Percentiles rank a stretch among this genome's conserved stretches.
These are phyloP conservation scores for Mormyrus proboscirostris DNA, from an alignment of 2,797 vertebrate species.

Conservation along the genomic window DNA sequence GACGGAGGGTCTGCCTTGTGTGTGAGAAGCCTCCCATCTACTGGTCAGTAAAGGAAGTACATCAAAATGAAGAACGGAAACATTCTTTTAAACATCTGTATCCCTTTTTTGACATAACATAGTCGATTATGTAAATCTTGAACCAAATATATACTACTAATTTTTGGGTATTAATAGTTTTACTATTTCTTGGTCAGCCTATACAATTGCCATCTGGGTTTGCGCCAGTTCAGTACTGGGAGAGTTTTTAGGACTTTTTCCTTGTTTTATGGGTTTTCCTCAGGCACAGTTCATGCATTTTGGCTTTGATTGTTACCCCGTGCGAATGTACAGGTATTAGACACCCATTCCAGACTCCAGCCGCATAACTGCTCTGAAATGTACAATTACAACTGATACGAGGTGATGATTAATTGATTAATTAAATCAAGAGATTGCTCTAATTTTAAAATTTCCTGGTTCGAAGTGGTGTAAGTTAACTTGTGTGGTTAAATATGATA, in stretches of 20 bases:
- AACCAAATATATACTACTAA: neutral
- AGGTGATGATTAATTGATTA: neutral
- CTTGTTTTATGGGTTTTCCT: neutral
- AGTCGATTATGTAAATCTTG: neutral
- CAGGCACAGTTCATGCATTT: neutral
- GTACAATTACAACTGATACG: neutral
- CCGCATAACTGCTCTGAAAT: neutral
- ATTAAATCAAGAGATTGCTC: neutral
- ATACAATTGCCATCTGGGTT: neutral
- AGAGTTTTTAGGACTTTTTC: neutral
- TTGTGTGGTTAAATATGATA: neutral
- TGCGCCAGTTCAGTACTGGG: neutral
- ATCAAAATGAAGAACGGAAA: neutral
- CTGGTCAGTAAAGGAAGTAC: constrained; percentile 29
- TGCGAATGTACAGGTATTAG: neutral
- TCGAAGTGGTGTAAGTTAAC: neutral
- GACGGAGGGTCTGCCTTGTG: neutral
- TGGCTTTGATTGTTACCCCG: neutral
- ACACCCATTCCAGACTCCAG: neutral
- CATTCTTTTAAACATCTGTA: neutral
- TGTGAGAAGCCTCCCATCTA: constrained; percentile 23
- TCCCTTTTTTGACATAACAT: neutral
- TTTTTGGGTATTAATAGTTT: neutral
- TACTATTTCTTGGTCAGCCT: neutral
- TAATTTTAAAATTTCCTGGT: neutral